A percentile compares a stretch with the other conserved stretches of the same genome.
phyloP scores from a whole-genome alignment of 2,113 vertebrate genomes.

The Fulmarus glacialis region DNA sequence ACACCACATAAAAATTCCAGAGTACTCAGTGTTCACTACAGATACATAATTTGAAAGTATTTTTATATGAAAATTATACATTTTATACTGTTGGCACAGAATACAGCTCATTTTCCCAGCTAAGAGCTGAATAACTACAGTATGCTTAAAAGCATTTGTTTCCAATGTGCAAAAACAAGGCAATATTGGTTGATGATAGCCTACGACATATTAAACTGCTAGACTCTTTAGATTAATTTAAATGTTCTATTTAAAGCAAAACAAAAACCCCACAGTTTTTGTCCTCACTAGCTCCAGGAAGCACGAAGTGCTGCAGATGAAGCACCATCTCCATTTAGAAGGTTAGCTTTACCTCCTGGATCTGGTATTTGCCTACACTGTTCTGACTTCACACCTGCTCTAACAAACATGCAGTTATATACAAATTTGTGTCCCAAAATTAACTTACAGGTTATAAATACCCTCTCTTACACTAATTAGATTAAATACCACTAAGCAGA shows the following conservation, averaged over 20 bases:
- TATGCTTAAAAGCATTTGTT: neutral
- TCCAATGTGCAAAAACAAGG: neutral
- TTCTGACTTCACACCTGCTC: neutral
- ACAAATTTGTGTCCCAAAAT: neutral
- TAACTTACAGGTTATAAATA: neutral
- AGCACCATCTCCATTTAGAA: neutral
- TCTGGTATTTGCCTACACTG: neutral
- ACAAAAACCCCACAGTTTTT: neutral
- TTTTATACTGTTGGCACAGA: slow-evolving; percentile 33
- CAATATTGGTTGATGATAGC: neutral
- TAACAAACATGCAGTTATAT: neutral
- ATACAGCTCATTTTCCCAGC: slow-evolving; percentile 25
- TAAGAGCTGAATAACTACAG: slow-evolving; percentile 21
- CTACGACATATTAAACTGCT: neutral
- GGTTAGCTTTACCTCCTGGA: neutral
- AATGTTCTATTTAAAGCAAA: neutral
- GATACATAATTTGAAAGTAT: slow-evolving; percentile 67
- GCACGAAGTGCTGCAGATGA: neutral
- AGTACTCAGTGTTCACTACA: slow-evolving; percentile 6
- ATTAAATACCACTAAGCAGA: neutral
- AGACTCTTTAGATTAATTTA: neutral
- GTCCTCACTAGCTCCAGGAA: neutral
- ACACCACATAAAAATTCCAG: slow-evolving; percentile 35
- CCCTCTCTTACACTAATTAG: neutral
- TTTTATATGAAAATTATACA: slow-evolving; percentile 71